Conservation (phyloP, 2,888 invertebrate species). For the Hypomecis atomaria region DNA sequence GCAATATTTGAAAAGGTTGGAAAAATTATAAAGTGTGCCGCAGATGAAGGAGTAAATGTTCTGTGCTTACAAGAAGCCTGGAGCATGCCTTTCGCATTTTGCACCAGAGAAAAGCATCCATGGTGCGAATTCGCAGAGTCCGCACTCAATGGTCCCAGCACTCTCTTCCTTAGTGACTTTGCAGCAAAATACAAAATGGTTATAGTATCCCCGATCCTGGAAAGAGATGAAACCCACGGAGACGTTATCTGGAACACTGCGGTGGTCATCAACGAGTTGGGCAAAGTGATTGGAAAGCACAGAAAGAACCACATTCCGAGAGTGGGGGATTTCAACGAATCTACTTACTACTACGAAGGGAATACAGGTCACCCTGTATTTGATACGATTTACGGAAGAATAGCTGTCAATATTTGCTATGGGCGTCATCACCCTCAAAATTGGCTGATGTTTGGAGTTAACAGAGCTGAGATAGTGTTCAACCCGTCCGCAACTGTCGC, state of each 20-base stretch:
- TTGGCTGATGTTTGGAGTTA: slow-evolving; percentile 98
- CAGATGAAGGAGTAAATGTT: slow-evolving; percentile 91
- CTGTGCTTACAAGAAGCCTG: slow-evolving; percentile 98
- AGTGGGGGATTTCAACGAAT: slow-evolving; percentile 99
- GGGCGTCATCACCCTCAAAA: slow-evolving; percentile 99
- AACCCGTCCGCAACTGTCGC: slow-evolving; percentile 98
- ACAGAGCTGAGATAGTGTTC: slow-evolving; percentile 99
- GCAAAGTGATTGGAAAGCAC: slow-evolving; percentile 95
- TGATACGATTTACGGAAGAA: slow-evolving; percentile 92
- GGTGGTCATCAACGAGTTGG: slow-evolving; percentile 94
- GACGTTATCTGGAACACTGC: slow-evolving; percentile 98
- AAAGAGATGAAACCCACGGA: slow-evolving; percentile 93
- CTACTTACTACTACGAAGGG: slow-evolving; percentile 98
- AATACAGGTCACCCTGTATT: slow-evolving; percentile 98
- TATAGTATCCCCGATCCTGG: slow-evolving; percentile 97
- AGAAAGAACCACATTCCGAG: slow-evolving; percentile 99
- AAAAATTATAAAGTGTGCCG: slow-evolving; percentile 91
- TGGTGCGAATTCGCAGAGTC: slow-evolving; percentile 99
- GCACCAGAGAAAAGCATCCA: slow-evolving; percentile 97
- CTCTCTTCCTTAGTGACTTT: slow-evolving; percentile 89
- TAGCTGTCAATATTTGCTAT: slow-evolving; percentile 98
- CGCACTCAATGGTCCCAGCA: slow-evolving; percentile 93
- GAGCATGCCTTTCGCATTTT: slow-evolving; percentile 99
- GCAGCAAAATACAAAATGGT: slow-evolving; percentile 95
- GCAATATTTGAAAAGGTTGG: slow-evolving; percentile 90